A percentile compares a stretch with the other conserved stretches of the same genome.
These are phyloP conservation scores for Gerris lacustris DNA, from an alignment of 2,888 invertebrate genomes.

Conservation along the genomic window DNA sequence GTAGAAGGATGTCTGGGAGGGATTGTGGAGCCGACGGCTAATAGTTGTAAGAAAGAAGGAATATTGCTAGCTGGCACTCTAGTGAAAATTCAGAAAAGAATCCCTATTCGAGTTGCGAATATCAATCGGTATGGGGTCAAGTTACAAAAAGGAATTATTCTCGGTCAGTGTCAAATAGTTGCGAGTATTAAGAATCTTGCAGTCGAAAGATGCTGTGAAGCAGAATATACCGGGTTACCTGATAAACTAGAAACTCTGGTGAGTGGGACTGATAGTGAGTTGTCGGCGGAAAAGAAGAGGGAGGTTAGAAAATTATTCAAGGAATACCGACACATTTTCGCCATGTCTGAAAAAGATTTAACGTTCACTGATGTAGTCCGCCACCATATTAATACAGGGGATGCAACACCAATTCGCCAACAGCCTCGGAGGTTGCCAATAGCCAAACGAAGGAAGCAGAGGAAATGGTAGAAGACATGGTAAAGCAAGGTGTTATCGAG, in stretches of 20 bases:
- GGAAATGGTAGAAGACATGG: background rate
- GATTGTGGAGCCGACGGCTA: background rate
- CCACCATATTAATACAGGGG: background rate
- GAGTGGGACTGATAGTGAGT: background rate
- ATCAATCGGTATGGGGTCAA: background rate
- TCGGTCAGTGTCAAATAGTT: background rate
- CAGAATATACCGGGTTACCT: background rate
- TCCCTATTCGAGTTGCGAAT: background rate
- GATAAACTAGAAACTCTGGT: background rate
- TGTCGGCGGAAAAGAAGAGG: background rate
- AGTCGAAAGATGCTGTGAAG: background rate
- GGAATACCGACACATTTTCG: background rate
- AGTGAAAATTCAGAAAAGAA: background rate
- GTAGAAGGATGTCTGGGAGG: background rate
- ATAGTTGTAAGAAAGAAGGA: background rate
- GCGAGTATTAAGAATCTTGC: background rate
- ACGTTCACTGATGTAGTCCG: background rate
- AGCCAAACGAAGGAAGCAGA: background rate
- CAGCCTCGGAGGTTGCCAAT: background rate
- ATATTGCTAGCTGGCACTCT: background rate
- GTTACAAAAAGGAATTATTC: background rate
- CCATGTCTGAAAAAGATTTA: background rate
- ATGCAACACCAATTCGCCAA: background rate
- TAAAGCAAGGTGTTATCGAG: background rate
- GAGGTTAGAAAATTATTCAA: background rate